Evolutionary conservation across 2,888 invertebrate species (phyloP).

Genomic region (Venusia cambrica): DNA sequence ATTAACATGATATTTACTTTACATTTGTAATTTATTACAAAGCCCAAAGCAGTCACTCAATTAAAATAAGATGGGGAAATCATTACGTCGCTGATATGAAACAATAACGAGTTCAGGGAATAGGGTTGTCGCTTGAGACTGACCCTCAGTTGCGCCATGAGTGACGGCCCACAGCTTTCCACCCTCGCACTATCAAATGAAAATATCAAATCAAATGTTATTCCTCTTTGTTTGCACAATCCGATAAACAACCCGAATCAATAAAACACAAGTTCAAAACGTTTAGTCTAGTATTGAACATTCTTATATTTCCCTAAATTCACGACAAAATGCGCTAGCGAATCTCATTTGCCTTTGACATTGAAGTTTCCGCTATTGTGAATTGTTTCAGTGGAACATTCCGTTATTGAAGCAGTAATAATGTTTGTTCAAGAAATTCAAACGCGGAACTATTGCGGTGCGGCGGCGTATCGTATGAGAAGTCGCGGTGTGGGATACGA

Average conservation of each 20-base stretch:
- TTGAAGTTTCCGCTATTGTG: constrained; percentile 65
- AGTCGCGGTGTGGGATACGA: constrained; percentile 34
- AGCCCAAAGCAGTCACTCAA: constrained; percentile 33
- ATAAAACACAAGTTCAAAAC: constrained; percentile 11
- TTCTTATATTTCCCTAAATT: constrained; percentile 42
- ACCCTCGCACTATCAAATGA: constrained; percentile 30
- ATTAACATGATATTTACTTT: no score
- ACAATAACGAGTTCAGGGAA: constrained; percentile 67
- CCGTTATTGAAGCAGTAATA: constrained; percentile 69
- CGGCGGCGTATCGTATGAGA: constrained; percentile 39
- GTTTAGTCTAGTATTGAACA: constrained; percentile 22
- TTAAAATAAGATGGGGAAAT: constrained; percentile 47
- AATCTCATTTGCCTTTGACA: constrained; percentile 69
- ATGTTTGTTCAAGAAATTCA: constrained; percentile 74
- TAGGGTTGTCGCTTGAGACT: constrained; percentile 46
- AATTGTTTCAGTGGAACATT: constrained; percentile 71
- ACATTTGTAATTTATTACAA: no score
- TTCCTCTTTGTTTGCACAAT: constrained; percentile 23
- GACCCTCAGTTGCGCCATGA: constrained; percentile 47
- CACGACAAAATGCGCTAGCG: constrained; percentile 45
- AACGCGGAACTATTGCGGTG: constrained; percentile 67
- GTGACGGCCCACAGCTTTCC: constrained; percentile 39
- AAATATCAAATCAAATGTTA: constrained; percentile 32
- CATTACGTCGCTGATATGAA: constrained; percentile 53
- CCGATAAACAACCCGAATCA: constrained; percentile 2